Evolutionary conservation across 2,113 vertebrate genomes (phyloP), one percentile per base, ranked within the genome.

Genomic region (Dermatemys mawii): DNA sequence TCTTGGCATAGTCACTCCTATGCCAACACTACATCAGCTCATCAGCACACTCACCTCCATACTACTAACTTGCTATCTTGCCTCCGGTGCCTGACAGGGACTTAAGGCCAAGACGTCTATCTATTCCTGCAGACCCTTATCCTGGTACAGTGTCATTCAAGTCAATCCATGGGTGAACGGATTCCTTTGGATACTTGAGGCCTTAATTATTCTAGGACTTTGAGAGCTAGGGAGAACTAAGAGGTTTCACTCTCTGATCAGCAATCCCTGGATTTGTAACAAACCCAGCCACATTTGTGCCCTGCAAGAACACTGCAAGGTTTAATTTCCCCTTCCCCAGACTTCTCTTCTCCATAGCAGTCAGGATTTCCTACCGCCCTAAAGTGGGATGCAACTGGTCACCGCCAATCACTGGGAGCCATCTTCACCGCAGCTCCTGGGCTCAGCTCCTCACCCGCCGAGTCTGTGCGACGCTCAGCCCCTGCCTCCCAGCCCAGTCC

Each of bases 11-110:
- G 38, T 13, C 38, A 44, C 38, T 75, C 41, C 38, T 8, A 12
- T 16, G 41, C 26, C 41, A 44, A 76, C 26, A 13, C 41, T 26
- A 16, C 41, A 41, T 11, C 73, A 70, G 35, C 67, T 38, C 51
- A 55, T 22, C 1, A 5, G 22, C n/a, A 80, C 79, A 70, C 83
- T 19, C 60, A 53, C 0, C 13, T 35, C 60, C 1, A 0, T 19
- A 2, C 5, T 11, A 51, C n/a, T 41, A 27, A 44, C 49, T 49
- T 53, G 41, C n/a, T 44, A 41, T 60, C 41, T 46, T 0, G 2
- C 0, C 0, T 10, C n/a, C 2, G 0, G 0, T 48, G 27, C 21
- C 60, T 60, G 29, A 16, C 16, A 87, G 54, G 3, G 26, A 78
- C 46, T 17, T 83, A 44, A 83, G 49, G 46, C 3, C 49, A 27